Percentiles rank a stretch among this genome's conserved stretches.
Evolutionary conservation across 2,113 vertebrate genomes (phyloP).

Genomic region (Centropus bengalensis): DNA sequence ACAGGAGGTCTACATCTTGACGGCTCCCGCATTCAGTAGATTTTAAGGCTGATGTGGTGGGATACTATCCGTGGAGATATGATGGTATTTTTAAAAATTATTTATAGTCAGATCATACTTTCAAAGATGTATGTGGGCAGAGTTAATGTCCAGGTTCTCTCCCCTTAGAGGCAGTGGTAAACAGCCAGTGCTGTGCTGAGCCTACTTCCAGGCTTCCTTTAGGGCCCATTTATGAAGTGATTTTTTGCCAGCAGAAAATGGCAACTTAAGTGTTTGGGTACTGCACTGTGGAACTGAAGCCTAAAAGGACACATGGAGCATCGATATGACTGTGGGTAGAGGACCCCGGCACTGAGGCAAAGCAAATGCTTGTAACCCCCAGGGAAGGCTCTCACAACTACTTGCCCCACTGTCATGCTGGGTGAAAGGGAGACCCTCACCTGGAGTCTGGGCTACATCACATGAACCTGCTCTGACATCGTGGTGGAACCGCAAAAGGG

Average conservation of each 20-base stretch:
- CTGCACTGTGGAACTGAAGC: neutral
- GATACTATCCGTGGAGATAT: neutral
- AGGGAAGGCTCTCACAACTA: accelerated
- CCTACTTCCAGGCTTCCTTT: neutral
- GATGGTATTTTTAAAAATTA: neutral
- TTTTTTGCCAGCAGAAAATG: neutral
- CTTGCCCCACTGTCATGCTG: accelerated
- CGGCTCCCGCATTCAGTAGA: neutral
- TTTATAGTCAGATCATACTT: neutral
- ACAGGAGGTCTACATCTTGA: neutral
- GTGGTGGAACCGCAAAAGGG: neutral
- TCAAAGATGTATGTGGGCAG: neutral
- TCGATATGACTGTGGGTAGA: neutral
- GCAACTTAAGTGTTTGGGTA: neutral
- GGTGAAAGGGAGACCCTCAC: neutral
- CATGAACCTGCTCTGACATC: neutral
- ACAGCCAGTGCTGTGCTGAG: neutral
- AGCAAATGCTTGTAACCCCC: neutral
- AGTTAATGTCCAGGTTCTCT: neutral
- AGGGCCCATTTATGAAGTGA: neutral
- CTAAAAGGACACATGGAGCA: neutral
- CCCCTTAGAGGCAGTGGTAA: neutral
- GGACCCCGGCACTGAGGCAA: neutral
- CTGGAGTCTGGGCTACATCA: accelerated
- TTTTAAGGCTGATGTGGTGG: neutral